Conservation (phyloP, 2,797 vertebrate species). For the Melanotaenia parkinsoni region DNA sequence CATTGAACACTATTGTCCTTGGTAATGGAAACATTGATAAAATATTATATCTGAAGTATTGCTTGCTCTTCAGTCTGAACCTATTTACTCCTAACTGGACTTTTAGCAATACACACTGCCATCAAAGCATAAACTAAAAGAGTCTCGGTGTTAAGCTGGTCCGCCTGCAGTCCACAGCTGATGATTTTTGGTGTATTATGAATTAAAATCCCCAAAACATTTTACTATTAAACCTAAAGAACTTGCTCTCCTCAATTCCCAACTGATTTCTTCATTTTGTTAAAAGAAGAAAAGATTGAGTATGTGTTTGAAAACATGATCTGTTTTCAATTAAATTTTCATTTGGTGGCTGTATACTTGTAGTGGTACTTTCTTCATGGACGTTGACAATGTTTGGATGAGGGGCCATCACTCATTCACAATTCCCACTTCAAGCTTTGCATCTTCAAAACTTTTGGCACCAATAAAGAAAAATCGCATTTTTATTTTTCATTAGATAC, state of each 20-base stretch:
- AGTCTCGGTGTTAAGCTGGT: background rate
- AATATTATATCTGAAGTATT: too few relatives aligned
- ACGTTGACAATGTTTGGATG: background rate
- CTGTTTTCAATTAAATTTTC: background rate
- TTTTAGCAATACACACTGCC: background rate
- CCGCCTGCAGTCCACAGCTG: background rate
- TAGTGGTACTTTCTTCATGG: background rate
- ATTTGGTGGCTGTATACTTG: background rate
- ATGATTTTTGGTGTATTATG: background rate
- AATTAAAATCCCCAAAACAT: background rate
- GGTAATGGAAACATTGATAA: too few relatives aligned
- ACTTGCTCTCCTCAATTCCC: too few relatives aligned
- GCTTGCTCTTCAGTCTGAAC: too few relatives aligned
- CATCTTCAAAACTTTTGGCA: background rate
- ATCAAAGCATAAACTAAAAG: background rate
- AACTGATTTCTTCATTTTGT: too few relatives aligned
- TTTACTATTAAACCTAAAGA: too few relatives aligned
- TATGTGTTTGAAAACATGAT: background rate
- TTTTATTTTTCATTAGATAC: constrained; percentile 68
- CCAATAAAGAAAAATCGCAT: constrained; percentile 62
- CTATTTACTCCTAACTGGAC: too few relatives aligned
- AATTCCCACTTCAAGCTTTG: constrained; percentile 2
- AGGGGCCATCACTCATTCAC: constrained; percentile 17
- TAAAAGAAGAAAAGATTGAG: background rate
- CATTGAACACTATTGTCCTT: too few relatives aligned